A percentile compares a stretch with the other conserved stretches of the same genome.
These are phyloP conservation scores for Trichechus manatus DNA, from an alignment of 2,113 vertebrate genomes.

Conservation along the genomic window DNA sequence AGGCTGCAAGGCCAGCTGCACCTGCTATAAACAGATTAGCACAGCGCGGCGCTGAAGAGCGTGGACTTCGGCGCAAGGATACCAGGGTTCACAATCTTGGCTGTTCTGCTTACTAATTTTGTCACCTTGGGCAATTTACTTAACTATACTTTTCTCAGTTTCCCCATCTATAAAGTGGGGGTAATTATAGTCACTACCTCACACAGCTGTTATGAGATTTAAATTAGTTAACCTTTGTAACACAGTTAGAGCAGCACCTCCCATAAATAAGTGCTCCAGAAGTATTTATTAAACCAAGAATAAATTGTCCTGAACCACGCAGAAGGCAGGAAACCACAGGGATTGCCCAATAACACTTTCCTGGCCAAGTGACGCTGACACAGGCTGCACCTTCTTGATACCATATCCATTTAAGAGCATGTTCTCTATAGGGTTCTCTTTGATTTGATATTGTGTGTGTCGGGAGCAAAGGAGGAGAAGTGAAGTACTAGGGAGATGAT, in stretches of 20 bases:
- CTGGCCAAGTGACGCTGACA: neutral
- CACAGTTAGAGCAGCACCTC: neutral
- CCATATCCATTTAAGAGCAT: neutral
- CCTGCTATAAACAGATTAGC: neutral
- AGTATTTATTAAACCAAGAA: neutral
- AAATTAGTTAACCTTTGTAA: neutral
- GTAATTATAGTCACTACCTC: neutral
- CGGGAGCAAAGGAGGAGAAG: neutral
- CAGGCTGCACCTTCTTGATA: neutral
- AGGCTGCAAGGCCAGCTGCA: neutral
- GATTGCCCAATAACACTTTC: neutral
- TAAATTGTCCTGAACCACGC: neutral
- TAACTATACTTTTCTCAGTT: neutral
- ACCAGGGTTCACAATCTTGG: neutral
- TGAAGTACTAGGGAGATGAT: neutral
- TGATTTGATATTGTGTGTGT: neutral
- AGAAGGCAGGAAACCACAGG: neutral
- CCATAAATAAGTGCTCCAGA: neutral
- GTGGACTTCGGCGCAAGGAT: neutral
- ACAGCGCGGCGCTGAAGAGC: fast-evolving
- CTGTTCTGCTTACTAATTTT: neutral
- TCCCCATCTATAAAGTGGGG: neutral
- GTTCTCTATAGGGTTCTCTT: neutral
- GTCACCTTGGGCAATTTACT: neutral
- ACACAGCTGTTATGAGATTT: neutral